Evolutionary conservation across 2,888 invertebrate genomes (phyloP).

Genomic region (Sycophila texana): DNA sequence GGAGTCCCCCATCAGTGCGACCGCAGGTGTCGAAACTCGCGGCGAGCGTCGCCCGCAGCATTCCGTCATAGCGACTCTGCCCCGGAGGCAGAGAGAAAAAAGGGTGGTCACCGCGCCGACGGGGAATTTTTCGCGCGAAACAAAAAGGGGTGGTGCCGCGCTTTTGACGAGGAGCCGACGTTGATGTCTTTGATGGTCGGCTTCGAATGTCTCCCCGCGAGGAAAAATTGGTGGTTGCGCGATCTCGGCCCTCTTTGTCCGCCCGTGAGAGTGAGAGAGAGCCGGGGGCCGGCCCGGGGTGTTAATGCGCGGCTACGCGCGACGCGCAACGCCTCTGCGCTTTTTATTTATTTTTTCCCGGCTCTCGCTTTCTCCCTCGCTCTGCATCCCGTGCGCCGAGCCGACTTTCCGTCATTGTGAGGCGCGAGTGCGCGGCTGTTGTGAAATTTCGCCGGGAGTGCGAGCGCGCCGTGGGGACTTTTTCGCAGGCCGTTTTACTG

Average conservation of each 20-base stretch:
- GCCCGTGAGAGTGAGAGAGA: background rate
- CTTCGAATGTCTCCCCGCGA: slow-evolving; percentile 62
- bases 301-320: slow-evolving; percentile 4
- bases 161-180: slow-evolving; percentile 69
- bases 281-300: no score
- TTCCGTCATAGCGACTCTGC: no score
- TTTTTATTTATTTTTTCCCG: slow-evolving; percentile 49
- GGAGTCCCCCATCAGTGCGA: no score
- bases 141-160: slow-evolving; percentile 58
- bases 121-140: background rate
- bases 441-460: slow-evolving; percentile 9
- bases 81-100: background rate
- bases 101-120: slow-evolving; percentile 38
- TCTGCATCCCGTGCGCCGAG: no score
- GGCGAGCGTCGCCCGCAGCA: no score
- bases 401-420: background rate
- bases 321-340: slow-evolving; percentile 14
- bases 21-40: no score
- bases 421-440: slow-evolving; percentile 1
- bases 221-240: slow-evolving; percentile 66
- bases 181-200: slow-evolving; percentile 66
- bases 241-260: slow-evolving; percentile 54
- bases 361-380: no score
- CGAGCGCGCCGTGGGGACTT: no score
- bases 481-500: background rate